These are phyloP conservation scores for Hipparchia sbordonii DNA, from an alignment of 2,888 invertebrate genomes.

Conservation along the genomic window DNA sequence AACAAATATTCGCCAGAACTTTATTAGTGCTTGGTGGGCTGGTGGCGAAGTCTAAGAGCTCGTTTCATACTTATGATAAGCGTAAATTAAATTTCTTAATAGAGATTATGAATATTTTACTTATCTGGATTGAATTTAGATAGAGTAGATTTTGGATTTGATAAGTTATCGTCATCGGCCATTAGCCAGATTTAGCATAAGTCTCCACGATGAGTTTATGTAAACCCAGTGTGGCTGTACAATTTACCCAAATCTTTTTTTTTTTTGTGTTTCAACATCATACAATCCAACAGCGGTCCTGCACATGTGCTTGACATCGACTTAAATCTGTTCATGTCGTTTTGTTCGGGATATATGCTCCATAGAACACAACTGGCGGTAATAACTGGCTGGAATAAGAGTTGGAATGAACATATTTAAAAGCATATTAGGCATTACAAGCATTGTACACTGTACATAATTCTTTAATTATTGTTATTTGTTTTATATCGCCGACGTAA, in stretches of 20 bases:
- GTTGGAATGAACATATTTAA: conserved; percentile 14
- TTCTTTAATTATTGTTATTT: not conserved
- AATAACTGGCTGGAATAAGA: conserved; percentile 25
- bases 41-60: not conserved
- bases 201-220: not conserved
- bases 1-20: conserved; percentile 20
- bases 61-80: not conserved
- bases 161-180: too few species aligned
- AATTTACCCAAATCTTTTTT: not conserved
- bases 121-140: too few species aligned
- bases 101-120: too few species aligned
- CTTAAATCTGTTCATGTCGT: conserved; percentile 40
- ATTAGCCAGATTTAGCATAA: too few species aligned
- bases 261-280: conserved; percentile 14
- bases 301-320: conserved; percentile 45
- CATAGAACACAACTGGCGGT: conserved; percentile 23
- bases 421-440: not conserved
- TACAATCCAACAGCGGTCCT: conserved; percentile 24
- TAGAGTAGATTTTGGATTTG: too few species aligned
- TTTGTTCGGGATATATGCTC: conserved; percentile 31
- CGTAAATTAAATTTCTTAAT: too few species aligned
- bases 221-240: not conserved
- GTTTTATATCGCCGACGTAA: not conserved
- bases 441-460: not conserved
- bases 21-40: conserved; percentile 1